These are phyloP conservation scores for Erpornis zantholeuca DNA, from an alignment of 2,113 vertebrate genomes.

Conservation along the genomic window DNA sequence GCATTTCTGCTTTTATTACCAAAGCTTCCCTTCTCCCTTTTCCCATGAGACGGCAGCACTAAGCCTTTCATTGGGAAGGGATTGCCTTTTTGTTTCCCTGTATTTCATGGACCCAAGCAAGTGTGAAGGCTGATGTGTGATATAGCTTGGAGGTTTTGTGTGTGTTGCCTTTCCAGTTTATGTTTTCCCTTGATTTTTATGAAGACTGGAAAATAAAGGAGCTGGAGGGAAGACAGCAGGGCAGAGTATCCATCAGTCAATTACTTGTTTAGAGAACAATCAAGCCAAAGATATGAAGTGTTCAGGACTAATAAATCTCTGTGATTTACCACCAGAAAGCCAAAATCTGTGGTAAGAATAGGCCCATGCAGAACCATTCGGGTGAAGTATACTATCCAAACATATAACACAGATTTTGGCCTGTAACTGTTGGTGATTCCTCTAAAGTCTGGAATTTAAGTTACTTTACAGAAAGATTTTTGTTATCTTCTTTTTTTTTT, in stretches of 20 bases:
- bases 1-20: constrained; percentile 22
- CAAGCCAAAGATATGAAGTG: not conserved
- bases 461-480: not conserved
- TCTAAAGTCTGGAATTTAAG: not conserved
- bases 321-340: not conserved
- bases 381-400: not conserved
- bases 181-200: not conserved
- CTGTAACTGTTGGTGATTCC: not conserved
- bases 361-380: not conserved
- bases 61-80: not conserved
- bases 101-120: not conserved
- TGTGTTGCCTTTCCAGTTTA: not conserved
- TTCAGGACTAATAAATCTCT: not conserved
- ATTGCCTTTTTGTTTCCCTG: constrained; percentile 1
- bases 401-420: not conserved
- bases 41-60: constrained; percentile 37
- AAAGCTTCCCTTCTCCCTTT: constrained; percentile 24
- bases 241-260: not conserved
- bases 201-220: not conserved
- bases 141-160: not conserved
- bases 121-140: not conserved
- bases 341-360: not conserved
- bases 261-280: not conserved
- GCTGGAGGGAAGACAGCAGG: not conserved
- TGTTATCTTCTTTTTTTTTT: not conserved